Conservation (phyloP, 2,888 invertebrate species). For the Phortica okadai region DNA sequence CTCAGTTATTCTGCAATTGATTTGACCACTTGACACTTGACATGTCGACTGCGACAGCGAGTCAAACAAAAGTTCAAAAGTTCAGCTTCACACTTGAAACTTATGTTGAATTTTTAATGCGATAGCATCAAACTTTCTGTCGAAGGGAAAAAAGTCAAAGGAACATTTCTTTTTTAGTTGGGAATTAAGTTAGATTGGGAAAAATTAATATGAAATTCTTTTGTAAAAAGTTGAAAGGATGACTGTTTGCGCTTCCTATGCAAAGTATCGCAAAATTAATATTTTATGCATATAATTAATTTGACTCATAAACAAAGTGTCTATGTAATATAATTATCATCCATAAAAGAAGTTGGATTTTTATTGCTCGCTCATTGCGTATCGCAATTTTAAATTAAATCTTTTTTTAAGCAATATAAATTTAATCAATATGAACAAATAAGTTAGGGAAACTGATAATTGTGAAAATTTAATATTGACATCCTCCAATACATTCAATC, state of each 20-base stretch:
- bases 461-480: no score
- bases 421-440: no score
- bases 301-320: no score
- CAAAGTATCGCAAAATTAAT: not conserved
- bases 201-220: not conserved
- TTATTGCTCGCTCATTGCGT: not conserved
- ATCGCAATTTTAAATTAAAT: no score
- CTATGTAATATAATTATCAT: not conserved
- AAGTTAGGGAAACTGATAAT: no score
- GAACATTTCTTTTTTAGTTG: not conserved
- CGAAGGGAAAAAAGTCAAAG: not conserved
- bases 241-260: no score
- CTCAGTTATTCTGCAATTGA: constrained; percentile 19
- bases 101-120: constrained; percentile 16
- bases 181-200: not conserved
- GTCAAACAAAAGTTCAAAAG: constrained; percentile 24
- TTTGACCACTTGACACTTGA: constrained; percentile 30
- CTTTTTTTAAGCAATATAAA: no score
- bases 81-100: constrained; percentile 26
- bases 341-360: not conserved
- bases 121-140: constrained; percentile 3
- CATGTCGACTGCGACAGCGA: not conserved
- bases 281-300: no score
- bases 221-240: no score
- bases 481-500: no score